A percentile compares a stretch with the other conserved stretches of the same genome.
These are phyloP conservation scores for Chouioia cunea DNA, from an alignment of 2,888 invertebrate genomes.

Conservation along the genomic window DNA sequence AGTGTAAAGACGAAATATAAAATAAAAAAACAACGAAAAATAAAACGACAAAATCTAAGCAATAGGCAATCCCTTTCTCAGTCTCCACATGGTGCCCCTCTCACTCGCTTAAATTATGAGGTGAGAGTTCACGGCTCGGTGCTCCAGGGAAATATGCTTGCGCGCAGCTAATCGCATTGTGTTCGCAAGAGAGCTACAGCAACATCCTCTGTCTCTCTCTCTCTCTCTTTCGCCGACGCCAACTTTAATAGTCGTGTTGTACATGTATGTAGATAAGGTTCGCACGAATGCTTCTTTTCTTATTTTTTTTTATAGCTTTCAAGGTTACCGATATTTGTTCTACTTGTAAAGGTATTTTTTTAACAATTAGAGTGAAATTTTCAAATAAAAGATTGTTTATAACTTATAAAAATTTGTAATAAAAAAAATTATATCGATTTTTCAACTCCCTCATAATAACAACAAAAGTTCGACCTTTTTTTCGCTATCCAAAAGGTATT, in stretches of 20 bases:
- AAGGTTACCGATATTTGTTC: too few relatives aligned
- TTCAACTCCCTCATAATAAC: constrained; percentile 21
- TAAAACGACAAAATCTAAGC: too few relatives aligned
- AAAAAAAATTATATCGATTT: too few relatives aligned
- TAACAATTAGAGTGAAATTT: constrained; percentile 7
- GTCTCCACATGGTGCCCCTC: constrained; percentile 36
- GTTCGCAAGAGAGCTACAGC: constrained; percentile 4
- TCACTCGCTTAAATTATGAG: constrained; percentile 39
- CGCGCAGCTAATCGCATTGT: constrained; percentile 41
- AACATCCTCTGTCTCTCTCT: constrained; percentile 19
- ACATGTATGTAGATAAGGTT: constrained; percentile 8
- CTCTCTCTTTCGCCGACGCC: too few relatives aligned
- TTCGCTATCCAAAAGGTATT: constrained; percentile 34
- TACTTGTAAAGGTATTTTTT: not conserved
- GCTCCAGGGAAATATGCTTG: constrained; percentile 39
- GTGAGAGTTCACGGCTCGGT: constrained; percentile 47
- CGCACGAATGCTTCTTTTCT: constrained; percentile 1
- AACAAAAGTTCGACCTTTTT: constrained; percentile 32
- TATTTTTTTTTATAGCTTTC: too few relatives aligned
- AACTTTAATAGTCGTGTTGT: constrained; percentile 8
- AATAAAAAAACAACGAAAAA: too few relatives aligned
- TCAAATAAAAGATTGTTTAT: not conserved
- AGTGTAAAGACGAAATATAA: too few relatives aligned
- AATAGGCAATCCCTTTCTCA: not conserved
- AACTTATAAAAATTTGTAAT: not conserved